phyloP scores from a whole-genome alignment of 2,888 invertebrate genomes.

The Erpobdella octoculata region DNA sequence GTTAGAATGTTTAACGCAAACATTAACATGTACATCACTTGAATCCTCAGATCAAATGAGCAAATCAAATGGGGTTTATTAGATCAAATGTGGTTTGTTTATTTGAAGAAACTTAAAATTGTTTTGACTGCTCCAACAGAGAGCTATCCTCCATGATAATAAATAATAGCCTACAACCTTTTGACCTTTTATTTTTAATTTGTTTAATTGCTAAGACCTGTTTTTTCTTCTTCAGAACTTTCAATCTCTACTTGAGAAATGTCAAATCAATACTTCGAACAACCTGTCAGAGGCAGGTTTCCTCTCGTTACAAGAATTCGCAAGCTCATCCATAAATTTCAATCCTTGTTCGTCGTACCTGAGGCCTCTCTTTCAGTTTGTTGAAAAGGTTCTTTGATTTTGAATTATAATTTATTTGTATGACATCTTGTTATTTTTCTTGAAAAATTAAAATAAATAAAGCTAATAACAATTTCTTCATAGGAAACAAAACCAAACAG shows the following conservation, averaged over 20 bases:
- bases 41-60: too few species aligned
- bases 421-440: background rate
- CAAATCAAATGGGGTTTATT: too few species aligned
- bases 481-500: conserved; percentile 14
- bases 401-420: background rate
- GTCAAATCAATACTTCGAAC: background rate
- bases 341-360: background rate
- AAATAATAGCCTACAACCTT: too few species aligned
- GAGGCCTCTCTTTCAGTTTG: background rate
- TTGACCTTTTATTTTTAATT: too few species aligned
- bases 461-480: background rate
- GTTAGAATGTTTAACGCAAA: too few species aligned
- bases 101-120: too few species aligned
- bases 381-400: background rate
- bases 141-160: too few species aligned
- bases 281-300: background rate
- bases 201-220: too few species aligned
- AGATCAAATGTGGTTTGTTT: too few species aligned
- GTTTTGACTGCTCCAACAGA: too few species aligned
- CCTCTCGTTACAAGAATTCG: background rate
- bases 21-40: too few species aligned
- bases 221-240: conserved; percentile 10
- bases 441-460: background rate
- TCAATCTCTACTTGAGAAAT: background rate
- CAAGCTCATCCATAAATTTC: background rate